Evolutionary conservation across 35 echinoderm and acorn worm species (phyloP), one percentile per base, ranked within the genome.

Genomic region (Lytechinus pictus): DNA sequence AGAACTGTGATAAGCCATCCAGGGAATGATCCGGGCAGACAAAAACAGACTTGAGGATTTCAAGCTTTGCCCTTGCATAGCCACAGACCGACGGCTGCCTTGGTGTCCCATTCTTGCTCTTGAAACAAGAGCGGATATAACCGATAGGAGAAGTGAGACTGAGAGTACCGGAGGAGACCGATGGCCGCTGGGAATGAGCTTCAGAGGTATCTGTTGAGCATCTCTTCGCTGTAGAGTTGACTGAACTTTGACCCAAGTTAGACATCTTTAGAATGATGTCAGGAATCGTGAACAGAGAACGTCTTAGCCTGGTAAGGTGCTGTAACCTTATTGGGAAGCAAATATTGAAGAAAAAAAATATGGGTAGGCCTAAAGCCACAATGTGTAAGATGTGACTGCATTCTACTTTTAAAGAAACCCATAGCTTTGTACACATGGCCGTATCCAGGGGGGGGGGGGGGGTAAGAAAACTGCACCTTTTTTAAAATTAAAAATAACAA

Each of bases 101-200:
- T 28, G 97, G 98, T 4, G 98, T 99, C 1, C 98, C 98, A 96
- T 99, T 99, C 92, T 99, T 99, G 54, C 96, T 99, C 93, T 99
- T 99, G 89, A 99, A 99, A 95, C 98, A 99, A 14, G 98, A 99
- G n/a, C 95, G 52, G 28, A 99, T 94, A 60, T 96, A 97, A 9
- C 98, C 98, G 94, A 99, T 99, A 4, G 98, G 98, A 29, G 92
- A 71, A 0, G 92, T 28, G 9, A 55, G 86, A 55, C 54, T 90
- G 55, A 95, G 88, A 55, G 55, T 56, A 16, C 16, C 51, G 7
- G 57, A 79, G 92, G 88, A 90, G 29, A 90, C 52, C 27, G 66
- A 79, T 79, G 66, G 66, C 21, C 14, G 19, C 4, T 16, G 19
- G 16, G 19, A 6, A 4, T 79, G 19, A 24, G 66, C 66, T 24